Base-by-base conservation (phyloP, 2,797 vertebrate genomes). In the Dendrocincla tyrannina region DNA sequence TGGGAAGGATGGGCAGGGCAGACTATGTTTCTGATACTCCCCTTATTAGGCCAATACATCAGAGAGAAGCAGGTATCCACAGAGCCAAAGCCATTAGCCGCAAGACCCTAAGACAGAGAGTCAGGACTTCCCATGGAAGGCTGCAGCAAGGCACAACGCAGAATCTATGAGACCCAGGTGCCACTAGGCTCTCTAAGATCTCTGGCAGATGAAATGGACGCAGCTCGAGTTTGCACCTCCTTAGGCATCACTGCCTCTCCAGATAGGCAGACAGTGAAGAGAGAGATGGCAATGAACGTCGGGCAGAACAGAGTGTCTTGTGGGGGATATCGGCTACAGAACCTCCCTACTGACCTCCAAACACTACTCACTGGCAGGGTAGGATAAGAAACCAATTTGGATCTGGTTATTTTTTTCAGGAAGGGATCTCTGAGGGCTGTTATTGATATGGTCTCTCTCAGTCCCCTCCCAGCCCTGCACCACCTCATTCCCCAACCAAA, bases 271-370 rank as follows among this genome's bases (percentile, higher is more conserved):
- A 44, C 23, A 35, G 37, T 3, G 2, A 52, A 44, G 62, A 85
- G 30, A 81, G 62, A 77, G n/a, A 23, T 5, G 17, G 49, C 67
- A 82, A 20, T 62, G 49, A 47, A 81, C 88, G 49, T 2, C 2
- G 0, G n/a, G 52, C 9, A 23, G 27, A 49, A 30, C 3, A 23
- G 30, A 66, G 28, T 13, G 19, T 53, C 63, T 44, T 33, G 20
- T 3, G 5, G 15, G 3, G 5, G 1, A 53, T 4, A 30, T 41
- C 1, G 0, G 33, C 50, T 84, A 27, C 2, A 1, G 39, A 30
- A 64, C 25, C 46, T 85, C 67, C 47, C 28, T 64, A 1, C 28
- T 60, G 56, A 56, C 63, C 62, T 83, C 55, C 44, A 59, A 50
- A 59, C 70, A 63, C 75, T 79, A 24, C 33, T 64, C 23, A 3